Evolutionary conservation across 2,797 vertebrate species (phyloP).

Genomic region (Synaphobranchus kaupii): DNA sequence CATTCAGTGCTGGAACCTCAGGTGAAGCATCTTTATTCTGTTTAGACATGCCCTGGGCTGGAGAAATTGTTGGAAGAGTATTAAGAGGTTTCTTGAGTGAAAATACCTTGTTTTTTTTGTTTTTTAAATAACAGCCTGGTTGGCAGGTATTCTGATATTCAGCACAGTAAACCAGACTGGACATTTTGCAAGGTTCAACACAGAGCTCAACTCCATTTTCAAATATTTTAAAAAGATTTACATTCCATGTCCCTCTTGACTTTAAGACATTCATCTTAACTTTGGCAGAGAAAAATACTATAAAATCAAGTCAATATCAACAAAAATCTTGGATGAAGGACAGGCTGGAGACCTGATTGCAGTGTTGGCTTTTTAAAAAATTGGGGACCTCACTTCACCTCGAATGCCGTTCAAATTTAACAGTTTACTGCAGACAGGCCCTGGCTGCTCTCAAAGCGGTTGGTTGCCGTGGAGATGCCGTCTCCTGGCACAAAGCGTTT

Average conservation of each 20-base stretch:
- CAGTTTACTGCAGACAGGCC: neutral
- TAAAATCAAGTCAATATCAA: neutral
- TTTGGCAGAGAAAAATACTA: neutral
- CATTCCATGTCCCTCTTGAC: neutral
- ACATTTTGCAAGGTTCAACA: neutral
- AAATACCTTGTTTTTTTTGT: neutral
- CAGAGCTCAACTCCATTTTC: neutral
- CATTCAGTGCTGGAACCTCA: neutral
- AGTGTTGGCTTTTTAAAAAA: neutral
- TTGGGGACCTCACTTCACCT: neutral
- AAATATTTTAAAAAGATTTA: neutral
- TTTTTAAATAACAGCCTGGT: neutral
- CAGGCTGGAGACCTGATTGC: neutral
- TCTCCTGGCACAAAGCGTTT: neutral
- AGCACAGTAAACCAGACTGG: neutral
- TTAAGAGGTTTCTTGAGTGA: neutral
- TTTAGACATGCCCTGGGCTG: neutral
- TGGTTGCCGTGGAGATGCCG: neutral
- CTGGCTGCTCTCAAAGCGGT: neutral
- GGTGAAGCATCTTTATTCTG: neutral
- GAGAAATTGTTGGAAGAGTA: neutral
- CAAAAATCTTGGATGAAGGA: neutral
- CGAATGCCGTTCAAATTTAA: neutral
- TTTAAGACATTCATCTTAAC: neutral
- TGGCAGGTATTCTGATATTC: neutral